A percentile compares a stretch with the other conserved stretches of the same genome.
phyloP scores from a whole-genome alignment of 2,888 invertebrate genomes.

The Priocnemis perturbator region DNA sequence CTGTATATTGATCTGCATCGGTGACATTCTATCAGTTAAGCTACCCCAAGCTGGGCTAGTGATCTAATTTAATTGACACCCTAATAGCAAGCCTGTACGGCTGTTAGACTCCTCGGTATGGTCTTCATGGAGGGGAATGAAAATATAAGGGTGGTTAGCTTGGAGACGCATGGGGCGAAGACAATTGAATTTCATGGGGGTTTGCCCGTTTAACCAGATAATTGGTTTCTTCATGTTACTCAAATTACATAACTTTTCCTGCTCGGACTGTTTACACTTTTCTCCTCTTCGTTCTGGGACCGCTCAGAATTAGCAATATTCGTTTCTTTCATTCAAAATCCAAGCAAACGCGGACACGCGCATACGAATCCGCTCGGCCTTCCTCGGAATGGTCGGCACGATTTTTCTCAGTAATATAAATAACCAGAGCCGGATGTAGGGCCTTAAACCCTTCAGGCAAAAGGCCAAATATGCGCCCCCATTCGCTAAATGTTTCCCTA shows the following conservation, averaged over 20 bases:
- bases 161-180: slow-evolving; percentile 70
- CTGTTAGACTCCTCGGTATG: slow-evolving; percentile 59
- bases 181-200: slow-evolving; percentile 75
- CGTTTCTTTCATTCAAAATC: too few species aligned
- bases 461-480: too few species aligned
- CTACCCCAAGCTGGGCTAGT: slow-evolving; percentile 59
- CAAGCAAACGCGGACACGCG: too few species aligned
- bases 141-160: slow-evolving; percentile 72
- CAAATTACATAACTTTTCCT: slow-evolving; percentile 48
- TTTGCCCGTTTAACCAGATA: slow-evolving; percentile 73
- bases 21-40: slow-evolving; percentile 61
- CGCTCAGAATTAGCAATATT: neutral
- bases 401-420: too few species aligned
- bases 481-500: too few species aligned
- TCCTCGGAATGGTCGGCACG: too few species aligned
- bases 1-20: slow-evolving; percentile 27
- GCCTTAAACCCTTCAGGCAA: too few species aligned
- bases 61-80: slow-evolving; percentile 75
- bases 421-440: too few species aligned
- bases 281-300: neutral
- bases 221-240: slow-evolving; percentile 71
- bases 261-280: slow-evolving; percentile 3
- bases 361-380: too few species aligned
- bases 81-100: slow-evolving; percentile 67
- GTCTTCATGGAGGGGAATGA: slow-evolving; percentile 58